Evolutionary conservation across 2,888 invertebrate species (phyloP).

Genomic region (Blastobasis adustella): DNA sequence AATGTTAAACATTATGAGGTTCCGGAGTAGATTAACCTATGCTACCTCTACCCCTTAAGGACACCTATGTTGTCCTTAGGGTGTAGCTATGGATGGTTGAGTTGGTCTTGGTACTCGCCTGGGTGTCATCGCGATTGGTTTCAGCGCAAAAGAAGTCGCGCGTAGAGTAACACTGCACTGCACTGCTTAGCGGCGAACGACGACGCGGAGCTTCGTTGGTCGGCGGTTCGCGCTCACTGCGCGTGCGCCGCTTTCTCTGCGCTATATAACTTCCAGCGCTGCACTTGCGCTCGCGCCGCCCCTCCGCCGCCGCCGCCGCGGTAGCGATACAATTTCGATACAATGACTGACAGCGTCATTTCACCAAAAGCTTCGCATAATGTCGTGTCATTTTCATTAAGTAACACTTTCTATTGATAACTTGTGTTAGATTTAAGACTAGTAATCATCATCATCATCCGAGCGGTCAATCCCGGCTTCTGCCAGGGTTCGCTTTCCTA

Average conservation of each 20-base stretch:
- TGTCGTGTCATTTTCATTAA: neutral
- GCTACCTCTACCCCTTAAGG: too few relatives aligned
- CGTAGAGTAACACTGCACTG: neutral
- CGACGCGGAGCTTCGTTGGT: conserved; percentile 4
- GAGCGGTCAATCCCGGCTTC: too few relatives aligned
- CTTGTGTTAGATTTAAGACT: too few relatives aligned
- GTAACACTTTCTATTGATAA: too few relatives aligned
- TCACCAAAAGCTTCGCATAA: conserved; percentile 1
- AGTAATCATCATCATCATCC: too few relatives aligned
- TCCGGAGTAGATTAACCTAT: too few relatives aligned
- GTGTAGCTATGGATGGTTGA: too few relatives aligned
- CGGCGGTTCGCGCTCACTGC: conserved; percentile 38
- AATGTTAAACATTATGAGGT: too few relatives aligned
- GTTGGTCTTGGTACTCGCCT: too few relatives aligned
- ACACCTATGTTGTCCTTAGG: too few relatives aligned
- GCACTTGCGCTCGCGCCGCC: conserved; percentile 15
- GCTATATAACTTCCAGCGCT: conserved; percentile 58
- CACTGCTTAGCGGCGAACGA: conserved; percentile 26
- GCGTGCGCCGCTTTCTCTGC: conserved; percentile 60
- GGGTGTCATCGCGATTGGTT: too few relatives aligned
- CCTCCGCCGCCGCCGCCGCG: conserved; percentile 28
- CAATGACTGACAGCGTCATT: neutral
- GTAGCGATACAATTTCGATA: conserved; percentile 9
- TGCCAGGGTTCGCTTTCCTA: too few relatives aligned
- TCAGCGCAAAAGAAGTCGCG: neutral